phyloP scores from a whole-genome alignment of 2,888 invertebrate species.

The Schizaphis graminum region DNA sequence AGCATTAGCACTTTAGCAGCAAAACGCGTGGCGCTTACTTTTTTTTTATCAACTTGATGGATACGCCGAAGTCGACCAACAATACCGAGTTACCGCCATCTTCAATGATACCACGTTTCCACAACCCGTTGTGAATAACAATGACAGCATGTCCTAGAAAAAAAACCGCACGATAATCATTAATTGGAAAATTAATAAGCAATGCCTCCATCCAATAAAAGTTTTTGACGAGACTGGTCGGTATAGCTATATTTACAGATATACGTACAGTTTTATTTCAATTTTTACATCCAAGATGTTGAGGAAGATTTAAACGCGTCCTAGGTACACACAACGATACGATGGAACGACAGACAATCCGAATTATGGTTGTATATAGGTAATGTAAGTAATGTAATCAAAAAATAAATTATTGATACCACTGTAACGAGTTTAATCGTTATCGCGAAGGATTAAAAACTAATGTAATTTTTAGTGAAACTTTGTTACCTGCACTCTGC shows the following conservation, averaged over 20 bases:
- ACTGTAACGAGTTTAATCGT: not conserved
- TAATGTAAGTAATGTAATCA: not conserved
- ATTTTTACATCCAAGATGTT: not conserved
- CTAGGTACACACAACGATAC: not conserved
- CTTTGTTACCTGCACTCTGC: not conserved
- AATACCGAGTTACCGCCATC: not conserved
- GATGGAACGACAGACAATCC: not conserved
- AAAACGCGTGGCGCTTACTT: slow-evolving; percentile 2
- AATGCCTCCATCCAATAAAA: not conserved
- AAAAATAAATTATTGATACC: not conserved
- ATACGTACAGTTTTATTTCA: not conserved
- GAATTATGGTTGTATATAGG: not conserved
- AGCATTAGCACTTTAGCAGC: not conserved
- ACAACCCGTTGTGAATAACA: slow-evolving; percentile 8
- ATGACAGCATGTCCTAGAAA: not conserved
- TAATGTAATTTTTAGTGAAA: not conserved
- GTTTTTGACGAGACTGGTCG: not conserved
- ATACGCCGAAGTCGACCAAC: slow-evolving; percentile 43
- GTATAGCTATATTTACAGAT: not conserved
- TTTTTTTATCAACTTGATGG: not conserved
- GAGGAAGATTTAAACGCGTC: not conserved
- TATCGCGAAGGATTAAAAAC: not conserved
- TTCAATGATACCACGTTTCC: slow-evolving; percentile 32
- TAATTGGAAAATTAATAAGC: not conserved
- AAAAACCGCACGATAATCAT: not conserved